These are phyloP conservation scores for Panurus biarmicus DNA, from an alignment of 2,113 vertebrate genomes.

Conservation along the genomic window DNA sequence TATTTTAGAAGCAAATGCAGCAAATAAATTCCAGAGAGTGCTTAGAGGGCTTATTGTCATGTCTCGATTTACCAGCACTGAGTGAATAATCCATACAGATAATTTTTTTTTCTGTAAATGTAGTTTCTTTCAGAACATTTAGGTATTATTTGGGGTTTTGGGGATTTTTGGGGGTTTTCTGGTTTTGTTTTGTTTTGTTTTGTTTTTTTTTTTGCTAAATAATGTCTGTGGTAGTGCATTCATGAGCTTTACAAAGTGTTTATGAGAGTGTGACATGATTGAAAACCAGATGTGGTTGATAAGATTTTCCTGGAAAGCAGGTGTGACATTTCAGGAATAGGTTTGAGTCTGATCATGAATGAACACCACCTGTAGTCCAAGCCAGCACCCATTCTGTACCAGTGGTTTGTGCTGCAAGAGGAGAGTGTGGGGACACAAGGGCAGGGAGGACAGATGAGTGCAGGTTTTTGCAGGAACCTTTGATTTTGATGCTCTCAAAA, in stretches of 20 bases:
- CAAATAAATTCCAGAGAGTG: neutral
- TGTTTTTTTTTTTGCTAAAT: neutral
- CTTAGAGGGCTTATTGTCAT: neutral
- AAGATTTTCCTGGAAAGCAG: neutral
- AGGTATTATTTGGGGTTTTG: neutral
- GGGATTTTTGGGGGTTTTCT: neutral
- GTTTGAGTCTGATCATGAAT: neutral
- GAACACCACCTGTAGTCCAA: no score
- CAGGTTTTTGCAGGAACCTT: neutral
- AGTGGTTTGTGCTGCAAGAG: neutral
- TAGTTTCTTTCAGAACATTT: neutral
- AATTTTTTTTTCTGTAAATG: neutral
- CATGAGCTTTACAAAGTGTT: neutral
- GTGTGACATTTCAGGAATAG: neutral
- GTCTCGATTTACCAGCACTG: neutral
- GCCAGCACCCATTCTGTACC: neutral
- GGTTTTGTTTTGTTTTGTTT: neutral
- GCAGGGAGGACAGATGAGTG: neutral
- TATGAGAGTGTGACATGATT: neutral
- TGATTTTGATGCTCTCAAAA: neutral
- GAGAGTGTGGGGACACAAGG: neutral
- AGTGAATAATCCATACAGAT: neutral
- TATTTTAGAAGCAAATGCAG: slow-evolving; percentile 2
- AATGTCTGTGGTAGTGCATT: neutral
- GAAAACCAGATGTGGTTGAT: neutral